Conservation (phyloP, 2,797 vertebrate genomes). For the Phoxinus dragarum region DNA sequence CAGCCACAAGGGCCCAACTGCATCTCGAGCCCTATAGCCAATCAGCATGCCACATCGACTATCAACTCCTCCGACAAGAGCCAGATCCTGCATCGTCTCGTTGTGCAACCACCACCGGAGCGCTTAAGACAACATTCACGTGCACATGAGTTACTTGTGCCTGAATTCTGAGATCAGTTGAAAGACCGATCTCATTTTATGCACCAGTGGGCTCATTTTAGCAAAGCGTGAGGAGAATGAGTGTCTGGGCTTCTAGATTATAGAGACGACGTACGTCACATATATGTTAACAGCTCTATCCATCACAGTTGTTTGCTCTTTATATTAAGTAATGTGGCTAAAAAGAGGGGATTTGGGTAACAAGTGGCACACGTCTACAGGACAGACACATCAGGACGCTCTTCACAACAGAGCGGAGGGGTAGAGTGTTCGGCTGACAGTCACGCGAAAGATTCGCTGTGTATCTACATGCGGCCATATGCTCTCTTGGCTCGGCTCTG, state of each 20-base stretch:
- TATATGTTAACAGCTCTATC: slow-evolving; percentile 56
- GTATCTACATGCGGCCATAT: slow-evolving; percentile 50
- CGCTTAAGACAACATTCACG: slow-evolving; percentile 43
- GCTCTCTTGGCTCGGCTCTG: slow-evolving; percentile 47
- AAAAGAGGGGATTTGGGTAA: slow-evolving; percentile 30
- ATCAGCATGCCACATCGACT: slow-evolving; percentile 71
- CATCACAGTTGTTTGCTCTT: slow-evolving; percentile 36
- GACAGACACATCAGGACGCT: slow-evolving; percentile 40
- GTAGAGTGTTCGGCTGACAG: slow-evolving; percentile 16
- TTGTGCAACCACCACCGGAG: not conserved
- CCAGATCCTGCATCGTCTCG: slow-evolving; percentile 54
- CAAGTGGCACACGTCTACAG: not conserved
- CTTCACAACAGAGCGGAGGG: slow-evolving; percentile 31
- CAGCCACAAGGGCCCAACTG: slow-evolving; percentile 53
- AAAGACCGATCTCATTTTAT: slow-evolving; percentile 60
- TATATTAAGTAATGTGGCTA: slow-evolving; percentile 45
- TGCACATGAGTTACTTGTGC: slow-evolving; percentile 46
- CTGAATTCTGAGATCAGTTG: slow-evolving; percentile 44
- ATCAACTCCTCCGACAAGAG: slow-evolving; percentile 70
- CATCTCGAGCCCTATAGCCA: slow-evolving; percentile 71
- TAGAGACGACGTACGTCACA: slow-evolving; percentile 24
- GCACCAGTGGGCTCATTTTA: slow-evolving; percentile 47
- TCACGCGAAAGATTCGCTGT: slow-evolving; percentile 9
- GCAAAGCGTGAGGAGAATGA: slow-evolving; percentile 53
- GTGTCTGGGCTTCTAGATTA: slow-evolving; percentile 29